Evolutionary conservation across 2,797 vertebrate genomes (phyloP).

Genomic region (Knipowitschia caucasica): DNA sequence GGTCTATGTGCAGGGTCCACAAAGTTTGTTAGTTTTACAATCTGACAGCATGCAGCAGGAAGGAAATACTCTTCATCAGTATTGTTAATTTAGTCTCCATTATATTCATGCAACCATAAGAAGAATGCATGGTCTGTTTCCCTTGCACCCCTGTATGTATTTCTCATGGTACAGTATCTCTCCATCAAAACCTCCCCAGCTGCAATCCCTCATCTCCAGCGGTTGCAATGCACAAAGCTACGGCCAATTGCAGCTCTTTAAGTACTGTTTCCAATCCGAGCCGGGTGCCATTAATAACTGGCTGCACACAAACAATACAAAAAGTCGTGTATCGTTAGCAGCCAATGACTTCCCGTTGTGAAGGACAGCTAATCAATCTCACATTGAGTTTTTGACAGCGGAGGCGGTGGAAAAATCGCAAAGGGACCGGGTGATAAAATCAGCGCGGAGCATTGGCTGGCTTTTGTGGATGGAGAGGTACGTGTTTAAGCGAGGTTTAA

Average conservation of each 20-base stretch:
- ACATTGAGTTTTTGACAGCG: constrained; percentile 60
- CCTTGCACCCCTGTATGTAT: not conserved
- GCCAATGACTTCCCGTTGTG: constrained; percentile 45
- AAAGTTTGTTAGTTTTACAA: too few species aligned
- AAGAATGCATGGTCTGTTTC: not conserved
- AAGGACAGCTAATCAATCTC: constrained; percentile 64
- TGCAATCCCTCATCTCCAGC: not conserved
- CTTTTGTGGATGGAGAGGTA: constrained; percentile 32
- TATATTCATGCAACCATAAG: not conserved
- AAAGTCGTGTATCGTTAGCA: constrained; percentile 36
- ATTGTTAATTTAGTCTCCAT: too few species aligned
- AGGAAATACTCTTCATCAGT: too few species aligned
- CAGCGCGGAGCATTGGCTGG: constrained; percentile 35
- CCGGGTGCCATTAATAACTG: constrained; percentile 1
- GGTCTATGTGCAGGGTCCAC: too few species aligned
- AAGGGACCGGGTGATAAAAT: constrained; percentile 47
- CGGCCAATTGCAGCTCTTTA: not conserved
- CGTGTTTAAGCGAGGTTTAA: constrained; percentile 33
- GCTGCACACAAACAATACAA: constrained; percentile 20
- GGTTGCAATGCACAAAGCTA: not conserved
- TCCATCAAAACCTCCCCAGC: not conserved
- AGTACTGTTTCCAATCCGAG: not conserved
- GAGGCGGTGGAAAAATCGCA: constrained; percentile 51
- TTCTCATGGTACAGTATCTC: too few species aligned
- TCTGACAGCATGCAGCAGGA: too few species aligned